phyloP scores from a whole-genome alignment of 1,140 invertebrate genomes.

The Pseudobourletiella spinata region DNA sequence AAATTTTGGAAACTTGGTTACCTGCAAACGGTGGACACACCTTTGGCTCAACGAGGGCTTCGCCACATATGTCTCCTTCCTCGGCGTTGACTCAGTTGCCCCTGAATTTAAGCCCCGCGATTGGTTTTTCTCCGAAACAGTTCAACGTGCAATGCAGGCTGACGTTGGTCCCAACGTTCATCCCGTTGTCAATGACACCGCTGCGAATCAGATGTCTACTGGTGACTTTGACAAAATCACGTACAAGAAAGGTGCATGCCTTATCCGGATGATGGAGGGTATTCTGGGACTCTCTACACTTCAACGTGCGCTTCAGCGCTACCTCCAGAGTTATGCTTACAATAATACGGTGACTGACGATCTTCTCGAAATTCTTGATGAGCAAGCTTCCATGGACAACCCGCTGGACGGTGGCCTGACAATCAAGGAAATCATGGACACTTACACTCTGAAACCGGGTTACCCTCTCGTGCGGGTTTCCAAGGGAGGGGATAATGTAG shows the following conservation, averaged over 20 bases:
- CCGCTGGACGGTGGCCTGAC: conserved; percentile 42
- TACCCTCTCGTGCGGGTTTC: conserved; percentile 57
- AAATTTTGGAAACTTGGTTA: neutral
- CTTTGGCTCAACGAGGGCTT: conserved; percentile 24
- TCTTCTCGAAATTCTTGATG: conserved; percentile 56
- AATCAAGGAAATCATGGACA: conserved; percentile 72
- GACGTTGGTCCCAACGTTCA: neutral
- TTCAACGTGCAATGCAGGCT: neutral
- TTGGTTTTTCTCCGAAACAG: neutral
- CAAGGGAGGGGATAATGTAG: neutral
- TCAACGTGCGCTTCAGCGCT: conserved; percentile 52
- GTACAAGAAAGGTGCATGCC: conserved; percentile 49
- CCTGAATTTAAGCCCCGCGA: conserved; percentile 12
- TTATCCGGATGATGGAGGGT: conserved; percentile 72
- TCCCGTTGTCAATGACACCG: conserved; percentile 7
- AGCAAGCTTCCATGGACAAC: conserved; percentile 40
- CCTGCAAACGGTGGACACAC: conserved; percentile 5
- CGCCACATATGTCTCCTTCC: conserved; percentile 13
- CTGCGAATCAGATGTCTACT: conserved; percentile 36
- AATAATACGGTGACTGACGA: conserved; percentile 50
- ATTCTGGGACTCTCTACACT: conserved; percentile 61
- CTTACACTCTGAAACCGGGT: conserved; percentile 68
- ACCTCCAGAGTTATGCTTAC: conserved; percentile 42
- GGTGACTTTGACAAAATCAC: conserved; percentile 20
- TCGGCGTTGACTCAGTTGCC: neutral